These are phyloP conservation scores for Meloe dianella DNA, from an alignment of 2,888 invertebrate genomes.

Conservation along the genomic window DNA sequence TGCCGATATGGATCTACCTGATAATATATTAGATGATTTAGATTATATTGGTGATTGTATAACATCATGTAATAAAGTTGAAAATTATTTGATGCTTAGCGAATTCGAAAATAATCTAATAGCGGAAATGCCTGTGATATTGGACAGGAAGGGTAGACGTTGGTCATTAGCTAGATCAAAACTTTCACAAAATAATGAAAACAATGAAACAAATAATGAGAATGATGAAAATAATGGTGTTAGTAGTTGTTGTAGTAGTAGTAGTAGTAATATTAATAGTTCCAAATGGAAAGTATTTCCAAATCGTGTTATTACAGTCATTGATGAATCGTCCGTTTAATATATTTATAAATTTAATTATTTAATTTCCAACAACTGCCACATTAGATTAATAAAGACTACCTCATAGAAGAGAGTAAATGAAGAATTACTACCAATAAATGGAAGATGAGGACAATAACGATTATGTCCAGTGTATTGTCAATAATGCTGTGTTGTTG, in stretches of 20 bases:
- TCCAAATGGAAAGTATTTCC: conserved; percentile 58
- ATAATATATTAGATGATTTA: conserved; percentile 77
- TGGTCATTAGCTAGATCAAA: conserved; percentile 73
- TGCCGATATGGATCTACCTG: conserved; percentile 81
- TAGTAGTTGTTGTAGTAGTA: no score
- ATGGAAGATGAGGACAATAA: conserved; percentile 37
- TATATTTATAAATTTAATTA: not conserved
- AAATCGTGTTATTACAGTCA: conserved; percentile 77
- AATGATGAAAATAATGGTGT: conserved; percentile 61
- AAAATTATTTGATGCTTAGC: conserved; percentile 84
- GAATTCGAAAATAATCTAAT: conserved; percentile 86
- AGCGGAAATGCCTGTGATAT: conserved; percentile 76
- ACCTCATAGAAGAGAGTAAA: conserved; percentile 33
- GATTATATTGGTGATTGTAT: conserved; percentile 84
- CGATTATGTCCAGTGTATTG: no score
- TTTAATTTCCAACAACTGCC: conserved; percentile 26
- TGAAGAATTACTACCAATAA: conserved; percentile 24
- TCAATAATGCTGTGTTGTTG: no score
- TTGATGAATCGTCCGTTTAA: conserved; percentile 74
- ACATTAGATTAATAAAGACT: conserved; percentile 36
- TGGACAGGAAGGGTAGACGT: conserved; percentile 73
- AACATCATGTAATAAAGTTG: conserved; percentile 85
- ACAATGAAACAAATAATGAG: conserved; percentile 59
- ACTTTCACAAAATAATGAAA: conserved; percentile 59
- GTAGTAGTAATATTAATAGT: conserved; percentile 46